phyloP scores from a whole-genome alignment of 1,140 invertebrate genomes.

The Penaeus indicus region DNA sequence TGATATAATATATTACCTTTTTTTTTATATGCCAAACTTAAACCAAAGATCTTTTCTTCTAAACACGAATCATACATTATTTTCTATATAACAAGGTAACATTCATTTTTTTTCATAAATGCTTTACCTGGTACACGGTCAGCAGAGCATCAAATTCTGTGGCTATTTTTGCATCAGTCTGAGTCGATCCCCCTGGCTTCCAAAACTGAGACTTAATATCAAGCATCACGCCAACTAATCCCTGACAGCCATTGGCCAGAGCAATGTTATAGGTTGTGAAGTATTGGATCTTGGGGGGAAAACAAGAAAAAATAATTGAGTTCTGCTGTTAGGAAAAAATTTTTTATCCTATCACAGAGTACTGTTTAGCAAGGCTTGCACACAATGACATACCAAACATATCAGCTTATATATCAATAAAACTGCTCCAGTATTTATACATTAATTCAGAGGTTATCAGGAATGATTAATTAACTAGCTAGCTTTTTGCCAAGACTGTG shows the following conservation, averaged over 20 bases:
- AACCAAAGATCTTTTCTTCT: too few species aligned
- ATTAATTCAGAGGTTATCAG: not conserved
- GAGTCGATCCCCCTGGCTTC: constrained; percentile 68
- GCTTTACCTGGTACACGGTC: constrained; percentile 58
- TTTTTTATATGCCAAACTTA: too few species aligned
- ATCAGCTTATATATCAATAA: too few species aligned
- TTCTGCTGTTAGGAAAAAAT: too few species aligned
- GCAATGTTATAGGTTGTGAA: constrained; percentile 96
- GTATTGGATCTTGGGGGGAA: constrained; percentile 76
- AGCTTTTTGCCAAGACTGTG: constrained; percentile 2
- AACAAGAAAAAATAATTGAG: not conserved
- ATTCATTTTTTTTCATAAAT: not conserved
- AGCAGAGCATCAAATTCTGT: constrained; percentile 60
- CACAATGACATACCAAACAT: not conserved
- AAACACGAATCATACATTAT: too few species aligned
- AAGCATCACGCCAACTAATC: constrained; percentile 87
- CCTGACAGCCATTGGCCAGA: constrained; percentile 91
- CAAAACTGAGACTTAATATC: constrained; percentile 88
- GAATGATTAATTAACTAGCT: constrained; percentile 2
- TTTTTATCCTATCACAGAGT: too few species aligned
- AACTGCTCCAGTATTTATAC: too few species aligned
- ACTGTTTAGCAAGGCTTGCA: too few species aligned
- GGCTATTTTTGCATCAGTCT: constrained; percentile 52
- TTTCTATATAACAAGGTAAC: too few species aligned
- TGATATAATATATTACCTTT: not conserved